Percentiles rank a stretch among this genome's conserved stretches.
phyloP scores from a whole-genome alignment of 2,797 vertebrate genomes.

The Okamejei kenojei region DNA sequence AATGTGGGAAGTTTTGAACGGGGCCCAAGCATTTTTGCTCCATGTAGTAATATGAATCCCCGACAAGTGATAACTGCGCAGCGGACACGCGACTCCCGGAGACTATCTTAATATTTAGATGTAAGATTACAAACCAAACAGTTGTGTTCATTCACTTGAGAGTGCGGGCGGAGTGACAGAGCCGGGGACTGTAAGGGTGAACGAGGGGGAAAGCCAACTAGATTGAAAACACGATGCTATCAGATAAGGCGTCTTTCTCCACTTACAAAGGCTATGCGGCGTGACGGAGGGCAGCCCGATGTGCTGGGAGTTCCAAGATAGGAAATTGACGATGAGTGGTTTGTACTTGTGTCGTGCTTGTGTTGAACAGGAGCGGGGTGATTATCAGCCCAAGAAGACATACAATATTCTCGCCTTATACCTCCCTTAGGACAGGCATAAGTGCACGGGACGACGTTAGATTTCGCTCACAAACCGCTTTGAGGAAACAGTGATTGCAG shows the following conservation, averaged over 20 bases:
- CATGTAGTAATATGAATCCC: constrained; percentile 65
- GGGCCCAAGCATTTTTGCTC: constrained; percentile 59
- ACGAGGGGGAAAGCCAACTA: constrained; percentile 45
- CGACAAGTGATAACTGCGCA: constrained; percentile 64
- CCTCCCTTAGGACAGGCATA: constrained; percentile 46
- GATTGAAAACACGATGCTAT: constrained; percentile 45
- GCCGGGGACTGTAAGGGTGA: constrained; percentile 48
- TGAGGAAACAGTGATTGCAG: constrained; percentile 49
- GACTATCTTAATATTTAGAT: constrained; percentile 71
- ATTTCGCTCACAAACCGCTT: constrained; percentile 55
- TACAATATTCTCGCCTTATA: constrained; percentile 42
- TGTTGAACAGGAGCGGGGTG: neutral
- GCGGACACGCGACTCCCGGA: constrained; percentile 62
- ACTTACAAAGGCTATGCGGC: neutral
- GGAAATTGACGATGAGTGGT: neutral
- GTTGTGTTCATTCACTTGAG: constrained; percentile 60
- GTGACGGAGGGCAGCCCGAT: constrained; percentile 13
- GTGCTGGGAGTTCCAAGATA: too few relatives aligned
- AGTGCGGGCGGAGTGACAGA: neutral
- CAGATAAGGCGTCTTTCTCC: neutral
- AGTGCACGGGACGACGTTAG: constrained; percentile 56
- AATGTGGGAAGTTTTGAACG: constrained; percentile 49
- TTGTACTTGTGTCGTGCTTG: neutral
- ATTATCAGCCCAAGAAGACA: constrained; percentile 39
- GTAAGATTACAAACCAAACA: constrained; percentile 62